A percentile compares a stretch with the other conserved stretches of the same genome.
phyloP scores from a whole-genome alignment of 2,888 invertebrate genomes.

The Alviniconcha strummeri region DNA sequence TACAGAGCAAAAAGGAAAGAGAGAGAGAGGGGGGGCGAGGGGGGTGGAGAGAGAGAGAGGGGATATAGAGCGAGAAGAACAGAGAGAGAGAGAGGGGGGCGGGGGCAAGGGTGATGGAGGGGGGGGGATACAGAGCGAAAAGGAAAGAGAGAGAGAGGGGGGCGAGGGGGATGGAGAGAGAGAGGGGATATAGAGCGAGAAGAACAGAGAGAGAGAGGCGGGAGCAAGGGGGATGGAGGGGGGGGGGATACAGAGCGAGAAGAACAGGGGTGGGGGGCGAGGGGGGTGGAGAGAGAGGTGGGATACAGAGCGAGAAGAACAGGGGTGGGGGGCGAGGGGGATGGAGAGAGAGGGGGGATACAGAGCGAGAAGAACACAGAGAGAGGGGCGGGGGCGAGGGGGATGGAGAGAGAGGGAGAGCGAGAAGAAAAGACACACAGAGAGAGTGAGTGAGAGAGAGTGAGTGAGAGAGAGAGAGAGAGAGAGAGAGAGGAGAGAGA shows the following conservation, averaged over 20 bases:
- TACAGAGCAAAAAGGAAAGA: not conserved
- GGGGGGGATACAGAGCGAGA: too few species aligned
- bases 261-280: too few species aligned
- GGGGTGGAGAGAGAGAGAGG: constrained; percentile 13
- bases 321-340: not conserved
- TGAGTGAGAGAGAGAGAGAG: not conserved
- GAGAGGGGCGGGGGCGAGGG: too few species aligned
- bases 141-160: too few species aligned
- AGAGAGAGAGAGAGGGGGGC: too few species aligned
- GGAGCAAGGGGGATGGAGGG: not conserved
- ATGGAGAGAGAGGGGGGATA: not conserved
- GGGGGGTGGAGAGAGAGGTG: not conserved
- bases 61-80: not conserved
- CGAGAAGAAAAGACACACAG: not conserved
- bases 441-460: constrained; percentile 3
- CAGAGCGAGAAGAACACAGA: too few species aligned
- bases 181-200: not conserved
- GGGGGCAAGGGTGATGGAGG: too few species aligned
- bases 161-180: too few species aligned
- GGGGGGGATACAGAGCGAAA: too few species aligned
- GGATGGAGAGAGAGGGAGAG: too few species aligned
- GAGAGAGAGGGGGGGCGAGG: too few species aligned
- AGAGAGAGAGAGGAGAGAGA: not conserved
- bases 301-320: too few species aligned
- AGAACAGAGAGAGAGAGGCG: not conserved